Evolutionary conservation across 2,797 vertebrate genomes (phyloP), one percentile per base, ranked within the genome.

Genomic region (Pantherophis alleghaniensis): DNA sequence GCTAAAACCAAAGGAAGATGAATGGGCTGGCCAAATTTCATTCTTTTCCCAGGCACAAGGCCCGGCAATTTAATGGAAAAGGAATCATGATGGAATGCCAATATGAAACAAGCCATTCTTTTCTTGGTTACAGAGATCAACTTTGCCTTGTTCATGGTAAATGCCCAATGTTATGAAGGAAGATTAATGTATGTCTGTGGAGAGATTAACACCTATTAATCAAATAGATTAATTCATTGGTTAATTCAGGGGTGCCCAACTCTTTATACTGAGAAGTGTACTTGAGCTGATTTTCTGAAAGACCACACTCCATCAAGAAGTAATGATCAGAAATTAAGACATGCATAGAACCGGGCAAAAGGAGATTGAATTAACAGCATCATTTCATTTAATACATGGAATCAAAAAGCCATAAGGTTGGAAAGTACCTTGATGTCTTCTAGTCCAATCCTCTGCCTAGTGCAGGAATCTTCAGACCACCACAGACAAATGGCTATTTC

Each of bases 1-100:
- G 53, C 92, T 86, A 93, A 90, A 53, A 47, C 79, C 51, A 90
- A 90, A 86, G 87, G 47, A 90, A 93, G 89, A 93, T 42, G n/a
- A 90, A 93, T 90, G 86, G 88, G 89, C 79, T 90, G 89, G 88
- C 92, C 90, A 93, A 66, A 56, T 37, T 89, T 90, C 92, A 66
- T n/a, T 83, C 57, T 90, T 87, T 93, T 87, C 88, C 51, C 89
- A 87, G 89, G 89, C 74, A 56, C 24, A 26, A 37, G 79, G 79
- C 79, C 59, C 26, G n/a, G 42, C 88, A 66, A 89, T 86, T 87
- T 89, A 87, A 93, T 66, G 32, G 51, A 90, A 90, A 90, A 87
- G 53, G 79, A 60, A 86, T 83, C 79, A 90, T 53, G 59, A 87
- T 86, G 63, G 18, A 42, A 20, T 37, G 24, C 26, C 59, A 66